phyloP scores from a whole-genome alignment of 2,888 invertebrate species.

The Griposia aprilina region DNA sequence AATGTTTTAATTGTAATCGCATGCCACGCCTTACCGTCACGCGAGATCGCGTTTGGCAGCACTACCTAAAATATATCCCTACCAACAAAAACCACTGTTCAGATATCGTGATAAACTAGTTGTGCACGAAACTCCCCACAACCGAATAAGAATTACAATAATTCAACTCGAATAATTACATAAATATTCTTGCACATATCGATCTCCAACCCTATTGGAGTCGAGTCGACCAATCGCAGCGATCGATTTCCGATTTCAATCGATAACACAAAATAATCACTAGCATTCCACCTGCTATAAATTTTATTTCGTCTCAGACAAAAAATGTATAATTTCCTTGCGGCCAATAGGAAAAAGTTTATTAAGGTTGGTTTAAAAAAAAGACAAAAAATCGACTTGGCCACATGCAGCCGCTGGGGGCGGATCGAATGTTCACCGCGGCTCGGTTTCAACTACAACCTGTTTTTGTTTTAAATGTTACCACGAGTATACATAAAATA shows the following conservation, averaged over 20 bases:
- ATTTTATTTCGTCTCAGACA: conserved; percentile 83
- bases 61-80: conserved; percentile 66
- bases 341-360: conserved; percentile 89
- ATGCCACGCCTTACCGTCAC: conserved; percentile 87
- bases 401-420: conserved; percentile 82
- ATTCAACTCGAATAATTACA: conserved; percentile 60
- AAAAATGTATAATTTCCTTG: conserved; percentile 84
- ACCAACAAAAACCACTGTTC: conserved; percentile 70
- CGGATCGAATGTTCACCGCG: conserved; percentile 81
- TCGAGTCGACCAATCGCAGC: conserved; percentile 69
- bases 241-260: conserved; percentile 70
- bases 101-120: conserved; percentile 73
- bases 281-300: conserved; percentile 86
- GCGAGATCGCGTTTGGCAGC: conserved; percentile 87
- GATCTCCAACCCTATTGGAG: conserved; percentile 78
- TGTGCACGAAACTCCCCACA: conserved; percentile 68
- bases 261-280: conserved; percentile 78
- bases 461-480: conserved; percentile 82
- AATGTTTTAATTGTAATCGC: conserved; percentile 88
- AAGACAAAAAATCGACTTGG: conserved; percentile 75
- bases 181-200: conserved; percentile 67
- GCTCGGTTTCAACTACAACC: conserved; percentile 81
- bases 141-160: conserved; percentile 55
- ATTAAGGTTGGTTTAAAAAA: conserved; percentile 81
- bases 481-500: conserved; percentile 55